Evolutionary conservation across 2,113 vertebrate species (phyloP), one percentile per base, ranked within the genome.

Genomic region (Sorex fumeus): DNA sequence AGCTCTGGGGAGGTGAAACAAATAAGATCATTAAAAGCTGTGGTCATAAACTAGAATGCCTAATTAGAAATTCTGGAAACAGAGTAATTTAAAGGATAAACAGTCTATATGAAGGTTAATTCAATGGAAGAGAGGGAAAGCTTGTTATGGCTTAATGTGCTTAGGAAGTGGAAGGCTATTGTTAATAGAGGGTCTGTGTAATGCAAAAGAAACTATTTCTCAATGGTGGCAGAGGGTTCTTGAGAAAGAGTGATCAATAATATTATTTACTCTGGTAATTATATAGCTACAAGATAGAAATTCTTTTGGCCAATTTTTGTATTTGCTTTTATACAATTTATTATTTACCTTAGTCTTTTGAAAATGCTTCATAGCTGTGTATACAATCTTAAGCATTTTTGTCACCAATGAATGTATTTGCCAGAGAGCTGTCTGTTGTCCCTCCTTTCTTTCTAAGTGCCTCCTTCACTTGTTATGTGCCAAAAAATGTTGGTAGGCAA

Each of bases 61-160:
- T 72, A 84, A 34, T 76, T 67, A 76, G 27, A 66, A 34, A 40
- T 43, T 1, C n/a, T 76, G 3, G 23, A 70, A 79, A 64, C 11
- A 80, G n/a, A 72, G 30, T 88, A 82, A 30, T 43, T 50, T 77
- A 43, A 91, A 92, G 40, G 2, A 40, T 34, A 84, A 47, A 72
- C 36, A 84, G 19, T n/a, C 6, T 69, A n/a, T 45, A n/a, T 72
- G 30, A 66, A 60, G 69, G 19, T 50, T 76, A 94, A 92, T 66
- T 92, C 23, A 64, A 34, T 32, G n/a, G 6, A 81, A 74, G 60
- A 82, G 28, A 40, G 45, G 10, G 43, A 72, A 84, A 62, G 23
- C 34, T 34, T 74, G 8, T 16, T 62, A 45, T 21, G 69, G 15
- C 66, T 69, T 34, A 67, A n/a, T 82, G 34, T 72, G 18, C 16